Percentiles rank a stretch among this genome's conserved stretches.
Conservation (phyloP, 2,113 vertebrate genomes). For the Octodon degus region DNA sequence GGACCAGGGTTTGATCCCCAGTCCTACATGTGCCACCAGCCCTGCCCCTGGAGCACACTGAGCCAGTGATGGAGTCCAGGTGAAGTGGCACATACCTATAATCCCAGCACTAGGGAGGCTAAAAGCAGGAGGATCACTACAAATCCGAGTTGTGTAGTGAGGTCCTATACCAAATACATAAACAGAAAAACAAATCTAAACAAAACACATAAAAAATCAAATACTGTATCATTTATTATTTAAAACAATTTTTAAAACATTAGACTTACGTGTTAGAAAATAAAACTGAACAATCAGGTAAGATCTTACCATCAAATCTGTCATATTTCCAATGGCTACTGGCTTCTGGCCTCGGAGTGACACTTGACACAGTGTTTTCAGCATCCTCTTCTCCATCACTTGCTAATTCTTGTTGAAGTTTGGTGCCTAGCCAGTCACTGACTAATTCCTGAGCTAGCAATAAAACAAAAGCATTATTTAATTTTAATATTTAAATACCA, state of each 20-base stretch:
- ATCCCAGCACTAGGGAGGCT: too few species aligned
- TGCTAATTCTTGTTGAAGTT: slow-evolving; percentile 88
- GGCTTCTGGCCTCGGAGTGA: slow-evolving; percentile 56
- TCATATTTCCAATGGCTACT: slow-evolving; percentile 76
- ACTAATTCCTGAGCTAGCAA: slow-evolving; percentile 91
- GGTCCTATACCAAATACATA: too few species aligned
- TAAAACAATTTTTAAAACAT: slow-evolving; percentile 48
- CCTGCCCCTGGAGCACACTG: too few species aligned
- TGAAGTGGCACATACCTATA: too few species aligned
- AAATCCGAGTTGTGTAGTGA: too few species aligned
- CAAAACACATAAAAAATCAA: slow-evolving; percentile 45
- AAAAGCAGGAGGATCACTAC: too few species aligned
- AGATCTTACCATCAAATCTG: slow-evolving; percentile 92
- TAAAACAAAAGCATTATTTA: slow-evolving; percentile 61
- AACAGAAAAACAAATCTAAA: slow-evolving; percentile 56
- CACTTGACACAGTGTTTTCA: neutral
- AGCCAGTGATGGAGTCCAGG: too few species aligned
- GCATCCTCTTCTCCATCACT: slow-evolving; percentile 85
- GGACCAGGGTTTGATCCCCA: too few species aligned
- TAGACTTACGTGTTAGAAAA: slow-evolving; percentile 26
- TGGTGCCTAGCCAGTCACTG: slow-evolving; percentile 91
- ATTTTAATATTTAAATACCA: neutral
- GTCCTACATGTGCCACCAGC: too few species aligned
- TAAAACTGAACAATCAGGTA: slow-evolving; percentile 23
- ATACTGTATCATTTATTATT: slow-evolving; percentile 47